Conservation (phyloP, 2,888 invertebrate species). For the Acrobasis consociella region DNA sequence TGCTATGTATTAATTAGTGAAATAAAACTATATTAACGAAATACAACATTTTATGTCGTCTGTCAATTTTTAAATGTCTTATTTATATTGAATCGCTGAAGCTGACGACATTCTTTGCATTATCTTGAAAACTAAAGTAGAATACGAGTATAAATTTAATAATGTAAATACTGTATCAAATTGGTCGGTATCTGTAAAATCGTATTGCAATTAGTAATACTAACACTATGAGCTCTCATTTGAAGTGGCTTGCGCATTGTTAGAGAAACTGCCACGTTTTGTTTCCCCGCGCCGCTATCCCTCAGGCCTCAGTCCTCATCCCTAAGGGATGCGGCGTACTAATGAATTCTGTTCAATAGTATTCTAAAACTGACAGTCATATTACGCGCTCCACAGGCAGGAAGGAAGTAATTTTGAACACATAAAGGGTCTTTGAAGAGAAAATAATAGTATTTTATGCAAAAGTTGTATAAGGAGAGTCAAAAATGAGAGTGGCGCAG, state of each 20-base stretch:
- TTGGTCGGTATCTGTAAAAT: slow-evolving; percentile 14
- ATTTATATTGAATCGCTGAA: neutral
- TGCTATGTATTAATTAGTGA: slow-evolving; percentile 1
- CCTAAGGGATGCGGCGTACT: too few species aligned
- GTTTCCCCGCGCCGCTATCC: too few species aligned
- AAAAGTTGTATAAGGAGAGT: too few species aligned
- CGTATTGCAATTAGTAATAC: neutral
- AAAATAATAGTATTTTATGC: too few species aligned
- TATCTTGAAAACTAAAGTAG: slow-evolving; percentile 5
- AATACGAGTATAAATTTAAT: slow-evolving; percentile 10
- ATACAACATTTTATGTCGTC: slow-evolving; percentile 7
- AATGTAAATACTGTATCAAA: slow-evolving; percentile 18
- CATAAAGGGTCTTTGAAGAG: too few species aligned
- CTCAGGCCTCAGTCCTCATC: too few species aligned
- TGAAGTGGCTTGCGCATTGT: neutral
- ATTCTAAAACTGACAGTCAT: too few species aligned
- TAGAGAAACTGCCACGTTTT: too few species aligned
- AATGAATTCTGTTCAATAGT: too few species aligned
- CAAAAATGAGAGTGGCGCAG: too few species aligned
- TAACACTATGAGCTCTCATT: slow-evolving; percentile 8
- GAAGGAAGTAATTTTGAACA: too few species aligned
- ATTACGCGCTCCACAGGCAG: too few species aligned
- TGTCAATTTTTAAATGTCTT: slow-evolving; percentile 2
- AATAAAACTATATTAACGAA: slow-evolving; percentile 6
- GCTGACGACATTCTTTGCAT: neutral